phyloP scores from a whole-genome alignment of 1,140 invertebrate genomes.

The Aphidius ervi region DNA sequence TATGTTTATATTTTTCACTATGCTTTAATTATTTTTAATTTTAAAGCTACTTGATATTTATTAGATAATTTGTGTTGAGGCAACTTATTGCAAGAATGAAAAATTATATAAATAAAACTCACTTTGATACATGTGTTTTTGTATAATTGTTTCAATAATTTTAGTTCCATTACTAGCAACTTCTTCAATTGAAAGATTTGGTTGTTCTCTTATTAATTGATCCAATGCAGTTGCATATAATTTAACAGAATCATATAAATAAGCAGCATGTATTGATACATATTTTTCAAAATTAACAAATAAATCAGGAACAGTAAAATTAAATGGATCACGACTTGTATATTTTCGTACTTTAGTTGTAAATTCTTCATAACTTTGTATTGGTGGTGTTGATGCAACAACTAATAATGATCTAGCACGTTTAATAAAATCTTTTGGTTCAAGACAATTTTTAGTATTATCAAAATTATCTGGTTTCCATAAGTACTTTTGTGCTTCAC shows the following conservation, averaged over 20 bases:
- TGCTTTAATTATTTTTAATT: too few relatives aligned
- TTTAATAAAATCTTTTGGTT: constrained; percentile 64
- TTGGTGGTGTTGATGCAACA: constrained; percentile 77
- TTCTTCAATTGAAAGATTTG: constrained; percentile 62
- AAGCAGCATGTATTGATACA: constrained; percentile 90
- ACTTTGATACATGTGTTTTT: constrained; percentile 75
- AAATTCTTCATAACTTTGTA: constrained; percentile 70
- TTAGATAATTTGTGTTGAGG: too few relatives aligned
- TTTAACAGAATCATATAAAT: constrained; percentile 92
- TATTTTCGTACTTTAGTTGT: constrained; percentile 71
- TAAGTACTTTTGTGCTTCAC: constrained; percentile 79
- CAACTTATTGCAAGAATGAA: too few relatives aligned
- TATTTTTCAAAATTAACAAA: constrained; percentile 66
- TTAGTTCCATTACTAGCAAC: constrained; percentile 72
- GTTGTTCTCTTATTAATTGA: constrained; percentile 62
- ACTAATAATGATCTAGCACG: constrained; percentile 77
- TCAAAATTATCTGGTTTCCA: constrained; percentile 64
- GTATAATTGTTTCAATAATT: constrained; percentile 76
- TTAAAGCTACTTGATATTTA: too few relatives aligned
- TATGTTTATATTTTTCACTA: too few relatives aligned
- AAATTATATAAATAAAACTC: constrained; percentile 41
- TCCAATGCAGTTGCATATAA: constrained; percentile 85
- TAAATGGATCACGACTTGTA: constrained; percentile 72
- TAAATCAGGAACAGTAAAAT: constrained; percentile 62
- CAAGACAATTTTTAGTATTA: constrained; percentile 59